These are phyloP conservation scores for Hirundichthys speculiger DNA, from an alignment of 2,113 vertebrate genomes.

Conservation along the genomic window DNA sequence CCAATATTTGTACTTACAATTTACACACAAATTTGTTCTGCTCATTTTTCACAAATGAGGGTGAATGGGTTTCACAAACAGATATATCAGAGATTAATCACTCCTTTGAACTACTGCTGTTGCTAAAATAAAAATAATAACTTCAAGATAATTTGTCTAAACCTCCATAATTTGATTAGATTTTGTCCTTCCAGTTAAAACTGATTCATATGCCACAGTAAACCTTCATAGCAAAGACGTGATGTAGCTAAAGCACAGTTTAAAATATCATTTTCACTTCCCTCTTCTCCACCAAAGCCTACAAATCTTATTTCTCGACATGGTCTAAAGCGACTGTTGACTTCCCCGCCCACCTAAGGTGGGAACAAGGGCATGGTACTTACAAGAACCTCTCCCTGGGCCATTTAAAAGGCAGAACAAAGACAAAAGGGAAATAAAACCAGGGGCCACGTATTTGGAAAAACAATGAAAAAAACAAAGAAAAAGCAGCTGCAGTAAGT, in stretches of 20 bases:
- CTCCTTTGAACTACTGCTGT: too few relatives aligned
- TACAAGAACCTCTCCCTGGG: constrained; percentile 87
- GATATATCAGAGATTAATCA: too few relatives aligned
- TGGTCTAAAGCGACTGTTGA: constrained; percentile 2
- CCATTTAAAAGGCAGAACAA: constrained; percentile 33
- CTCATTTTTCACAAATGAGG: too few relatives aligned
- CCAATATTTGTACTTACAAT: too few relatives aligned
- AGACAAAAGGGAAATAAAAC: constrained; percentile 37
- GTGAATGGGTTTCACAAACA: too few relatives aligned
- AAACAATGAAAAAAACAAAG: constrained; percentile 7
- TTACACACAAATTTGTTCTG: too few relatives aligned
- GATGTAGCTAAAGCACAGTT: not conserved
- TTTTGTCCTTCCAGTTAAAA: too few relatives aligned
- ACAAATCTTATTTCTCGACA: constrained; percentile 21
- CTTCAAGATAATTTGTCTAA: too few relatives aligned
- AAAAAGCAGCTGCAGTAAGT: constrained; percentile 43
- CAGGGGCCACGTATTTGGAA: constrained; percentile 56
- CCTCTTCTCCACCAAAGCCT: constrained; percentile 8
- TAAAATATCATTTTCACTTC: constrained; percentile 40
- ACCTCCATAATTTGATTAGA: too few relatives aligned
- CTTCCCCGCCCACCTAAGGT: constrained; percentile 44
- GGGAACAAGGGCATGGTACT: constrained; percentile 67
- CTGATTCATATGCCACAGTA: too few relatives aligned
- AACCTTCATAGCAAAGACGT: not conserved
- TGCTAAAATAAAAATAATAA: too few relatives aligned